Base-by-base conservation (phyloP, 2,888 invertebrate species). In the Xylota segnis region DNA sequence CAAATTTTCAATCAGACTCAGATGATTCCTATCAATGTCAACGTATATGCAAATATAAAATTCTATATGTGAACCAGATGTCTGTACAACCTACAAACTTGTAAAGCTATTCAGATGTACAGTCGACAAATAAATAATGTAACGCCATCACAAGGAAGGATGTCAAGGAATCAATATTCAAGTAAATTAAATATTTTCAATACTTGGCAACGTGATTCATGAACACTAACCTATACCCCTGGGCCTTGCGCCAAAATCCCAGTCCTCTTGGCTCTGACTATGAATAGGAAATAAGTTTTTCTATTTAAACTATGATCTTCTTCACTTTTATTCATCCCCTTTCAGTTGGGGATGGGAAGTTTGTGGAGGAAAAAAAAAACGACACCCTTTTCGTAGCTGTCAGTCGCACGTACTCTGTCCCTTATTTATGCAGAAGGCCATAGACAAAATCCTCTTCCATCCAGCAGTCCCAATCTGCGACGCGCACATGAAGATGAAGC, bases 351-450 rank as follows among this genome's bases (percentile, higher is more conserved):
- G n/a, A 6, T 54, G 52, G 4, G 27, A 27, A 52, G 10, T 32
- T 37, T 56, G 14, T 12, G 9, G 3, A 10, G 32, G 16, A 16
- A 18, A 27, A 4, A n/a, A 10, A n/a, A 10, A 18, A 40, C 43
- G 18, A 27, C 0, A 2, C 1, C 32, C 45, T 9, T 27, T 34
- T 47, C 10, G 32, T 32, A 18, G 32, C 58, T 71, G 70, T 71
- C 70, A 58, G 6, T 58, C 10, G 70, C 70, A 70, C 70, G 58
- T 58, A 58, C 34, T 9, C 12, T 58, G 18, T 32, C 58, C 70
- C 18, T 23, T 45, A 43, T 29, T 56, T 32, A 56, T 12, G 29
- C 10, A 18, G 32, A 65, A 47, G 47, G 47, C 18, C 47, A 65
- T 10, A 50, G 65, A 65, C n/a, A 34, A 50, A 50, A 65, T 32